These are phyloP conservation scores for Amniataba percoides DNA, from an alignment of 2,797 vertebrate species.

Conservation along the genomic window DNA sequence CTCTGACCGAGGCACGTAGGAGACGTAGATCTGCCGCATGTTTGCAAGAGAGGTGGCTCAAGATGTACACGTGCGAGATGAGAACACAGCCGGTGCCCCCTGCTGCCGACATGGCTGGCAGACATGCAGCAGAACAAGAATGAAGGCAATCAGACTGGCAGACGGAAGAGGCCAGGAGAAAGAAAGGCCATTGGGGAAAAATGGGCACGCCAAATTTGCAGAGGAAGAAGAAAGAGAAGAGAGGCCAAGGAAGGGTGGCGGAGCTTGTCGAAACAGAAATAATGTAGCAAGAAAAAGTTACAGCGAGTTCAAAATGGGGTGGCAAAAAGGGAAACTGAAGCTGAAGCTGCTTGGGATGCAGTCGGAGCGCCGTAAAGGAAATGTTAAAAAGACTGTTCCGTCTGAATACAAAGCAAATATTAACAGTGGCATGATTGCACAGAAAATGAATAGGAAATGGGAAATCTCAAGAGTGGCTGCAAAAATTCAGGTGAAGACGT, in stretches of 20 bases:
- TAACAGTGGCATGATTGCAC: neutral
- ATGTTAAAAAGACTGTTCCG: neutral
- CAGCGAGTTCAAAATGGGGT: neutral
- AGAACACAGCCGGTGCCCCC: constrained; percentile 4
- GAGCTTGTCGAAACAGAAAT: neutral
- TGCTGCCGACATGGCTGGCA: neutral
- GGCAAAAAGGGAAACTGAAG: neutral
- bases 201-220: constrained; percentile 9
- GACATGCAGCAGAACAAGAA: neutral
- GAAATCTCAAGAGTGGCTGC: neutral
- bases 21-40: neutral
- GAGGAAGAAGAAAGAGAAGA: neutral
- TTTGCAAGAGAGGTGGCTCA: neutral
- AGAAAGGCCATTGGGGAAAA: neutral
- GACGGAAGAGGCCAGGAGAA: constrained; percentile 9
- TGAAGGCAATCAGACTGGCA: constrained; percentile 16
- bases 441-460: neutral
- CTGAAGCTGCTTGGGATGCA: neutral
- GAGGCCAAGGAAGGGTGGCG: neutral
- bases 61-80: neutral
- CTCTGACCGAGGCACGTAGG: neutral
- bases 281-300: neutral
- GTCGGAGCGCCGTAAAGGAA: neutral
- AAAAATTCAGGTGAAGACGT: neutral
- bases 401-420: neutral